Evolutionary conservation across 2,888 invertebrate species (phyloP).

Genomic region (Campoplex nolae): DNA sequence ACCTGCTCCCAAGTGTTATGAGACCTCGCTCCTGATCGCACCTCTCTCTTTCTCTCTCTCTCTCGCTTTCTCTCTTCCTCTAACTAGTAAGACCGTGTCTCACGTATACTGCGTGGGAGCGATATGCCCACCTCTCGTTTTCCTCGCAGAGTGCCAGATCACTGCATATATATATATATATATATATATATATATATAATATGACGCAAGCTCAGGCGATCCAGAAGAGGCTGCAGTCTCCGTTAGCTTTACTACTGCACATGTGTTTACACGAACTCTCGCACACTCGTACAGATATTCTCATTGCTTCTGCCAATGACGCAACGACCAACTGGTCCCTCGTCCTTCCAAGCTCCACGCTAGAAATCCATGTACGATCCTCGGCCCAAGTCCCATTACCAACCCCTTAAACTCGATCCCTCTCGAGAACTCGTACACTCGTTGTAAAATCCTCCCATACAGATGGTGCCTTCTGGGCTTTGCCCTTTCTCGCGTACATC

Average conservation of each 20-base stretch:
- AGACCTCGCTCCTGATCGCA: constrained; percentile 73
- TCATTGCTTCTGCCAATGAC: constrained; percentile 61
- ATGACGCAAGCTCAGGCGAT: constrained; percentile 26
- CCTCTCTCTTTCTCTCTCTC: constrained; percentile 33
- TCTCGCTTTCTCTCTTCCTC: constrained; percentile 26
- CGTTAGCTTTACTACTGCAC: constrained; percentile 10
- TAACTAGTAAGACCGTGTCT: constrained; percentile 42
- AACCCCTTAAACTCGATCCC: constrained; percentile 68
- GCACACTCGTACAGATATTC: constrained; percentile 13
- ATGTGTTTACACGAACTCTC: background rate
- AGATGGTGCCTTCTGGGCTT: constrained; percentile 65
- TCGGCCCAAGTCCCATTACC: constrained; percentile 72
- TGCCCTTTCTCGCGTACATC: constrained; percentile 53
- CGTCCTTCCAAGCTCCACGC: constrained; percentile 54
- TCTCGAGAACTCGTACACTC: constrained; percentile 61
- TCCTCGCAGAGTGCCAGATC: constrained; percentile 48
- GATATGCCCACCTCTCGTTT: constrained; percentile 23
- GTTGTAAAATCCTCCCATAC: constrained; percentile 50
- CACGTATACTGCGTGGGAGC: constrained; percentile 38
- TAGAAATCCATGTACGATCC: constrained; percentile 62
- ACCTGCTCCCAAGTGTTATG: constrained; percentile 82
- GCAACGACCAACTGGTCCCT: constrained; percentile 56
- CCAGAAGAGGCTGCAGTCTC: constrained; percentile 5
- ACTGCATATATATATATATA: background rate
- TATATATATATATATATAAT: constrained; percentile 8